Evolutionary conservation across 2,797 vertebrate species (phyloP), one percentile per base, ranked within the genome.

Genomic region (Gastrophryne carolinensis): DNA sequence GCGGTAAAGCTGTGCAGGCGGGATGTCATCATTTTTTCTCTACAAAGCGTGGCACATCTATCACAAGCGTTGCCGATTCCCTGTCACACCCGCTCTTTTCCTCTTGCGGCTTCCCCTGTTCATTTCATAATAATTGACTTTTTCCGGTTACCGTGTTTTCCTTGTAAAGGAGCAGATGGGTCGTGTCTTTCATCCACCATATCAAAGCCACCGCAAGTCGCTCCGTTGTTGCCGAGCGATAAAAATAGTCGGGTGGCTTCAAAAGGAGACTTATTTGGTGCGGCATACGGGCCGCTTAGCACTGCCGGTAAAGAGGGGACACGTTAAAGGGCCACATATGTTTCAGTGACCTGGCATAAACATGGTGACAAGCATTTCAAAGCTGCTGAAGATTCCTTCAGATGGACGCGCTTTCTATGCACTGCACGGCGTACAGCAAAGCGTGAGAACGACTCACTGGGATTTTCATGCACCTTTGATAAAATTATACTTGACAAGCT

Each of bases 401-500:
- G 50, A 54, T 57, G 65, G 58, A 57, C 29, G 35, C 52, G 37
- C 60, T 30, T 78, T 66, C 12, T 19, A 11, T n/a, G 41, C 62
- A 35, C 21, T 32, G 67, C 4, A 61, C 37, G 4, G 57, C 52
- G 37, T 72, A n/a, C n/a, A 57, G 53, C 4, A 58, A 56, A 37
- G 61, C 3, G 53, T 34, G 68, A 30, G 34, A 39, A 24, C 19
- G 24, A 30, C 70, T 78, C 75, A 19, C 39, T 29, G 52, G 68
- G 68, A 41, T 78, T 63, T 58, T 50, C 64, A 24, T 17, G 19
- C 47, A 50, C 3, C 68, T 78, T 78, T 78, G 75, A 78, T 78
- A 58, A 65, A 78, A 78, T 78, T 78, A 78, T 54, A 72, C 68
- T 61, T 78, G 75, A 78, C 68, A 78, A 72, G 75, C 52, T 72